These are phyloP conservation scores for Etheostoma spectabile DNA, from an alignment of 2,113 vertebrate species.

Conservation along the genomic window DNA sequence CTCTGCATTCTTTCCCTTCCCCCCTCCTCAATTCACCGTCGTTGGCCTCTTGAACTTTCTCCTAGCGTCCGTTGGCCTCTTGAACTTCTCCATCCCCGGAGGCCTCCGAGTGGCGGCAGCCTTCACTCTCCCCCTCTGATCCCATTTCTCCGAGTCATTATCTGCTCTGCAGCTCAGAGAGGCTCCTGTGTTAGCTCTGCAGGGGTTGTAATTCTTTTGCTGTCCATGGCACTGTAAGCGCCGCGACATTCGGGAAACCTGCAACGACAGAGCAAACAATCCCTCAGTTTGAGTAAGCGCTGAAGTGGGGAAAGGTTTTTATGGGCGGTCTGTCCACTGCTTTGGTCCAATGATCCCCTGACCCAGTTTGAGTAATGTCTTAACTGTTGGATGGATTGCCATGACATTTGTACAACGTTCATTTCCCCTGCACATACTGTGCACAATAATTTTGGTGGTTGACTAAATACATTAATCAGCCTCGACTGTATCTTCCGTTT, in stretches of 20 bases:
- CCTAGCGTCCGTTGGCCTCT: conserved; percentile 24
- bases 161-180: conserved; percentile 18
- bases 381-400: no score
- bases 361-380: neutral
- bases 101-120: conserved; percentile 29
- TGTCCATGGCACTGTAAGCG: conserved; percentile 63
- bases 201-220: conserved; percentile 19
- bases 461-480: no score
- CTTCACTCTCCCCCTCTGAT: conserved; percentile 42
- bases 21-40: conserved; percentile 57
- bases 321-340: neutral
- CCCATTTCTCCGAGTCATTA: conserved; percentile 77
- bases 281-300: neutral
- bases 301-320: neutral
- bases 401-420: no score
- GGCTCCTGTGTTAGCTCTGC: conserved; percentile 41
- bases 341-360: neutral
- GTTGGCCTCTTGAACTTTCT: conserved; percentile 33
- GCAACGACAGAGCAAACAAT: neutral
- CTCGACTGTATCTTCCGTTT: no score
- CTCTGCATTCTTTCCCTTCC: neutral
- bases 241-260: conserved; percentile 35
- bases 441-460: no score
- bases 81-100: conserved; percentile 31
- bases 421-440: neutral